Conservation (phyloP, 2,888 invertebrate species). For the Hoplodrina blanda region DNA sequence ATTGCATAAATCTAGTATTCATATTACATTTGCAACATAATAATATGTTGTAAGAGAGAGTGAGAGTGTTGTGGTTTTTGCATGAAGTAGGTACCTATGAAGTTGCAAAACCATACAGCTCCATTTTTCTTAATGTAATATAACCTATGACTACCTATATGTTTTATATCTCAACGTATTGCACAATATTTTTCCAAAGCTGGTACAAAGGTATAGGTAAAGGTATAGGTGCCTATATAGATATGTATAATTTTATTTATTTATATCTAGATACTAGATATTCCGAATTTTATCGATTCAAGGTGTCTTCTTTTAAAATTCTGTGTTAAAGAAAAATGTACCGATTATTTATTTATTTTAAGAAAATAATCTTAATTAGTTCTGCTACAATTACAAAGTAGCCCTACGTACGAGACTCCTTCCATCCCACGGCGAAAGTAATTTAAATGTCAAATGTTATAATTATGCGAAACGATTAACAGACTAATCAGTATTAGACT, state of each 20-base stretch:
- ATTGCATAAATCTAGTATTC: background rate
- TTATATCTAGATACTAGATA: background rate
- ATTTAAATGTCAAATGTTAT: background rate
- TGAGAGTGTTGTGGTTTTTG: background rate
- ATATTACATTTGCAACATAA: conserved; percentile 6
- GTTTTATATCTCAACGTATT: conserved; percentile 33
- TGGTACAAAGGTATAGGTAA: no score
- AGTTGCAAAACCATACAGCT: conserved; percentile 13
- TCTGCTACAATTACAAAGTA: no score
- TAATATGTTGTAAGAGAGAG: background rate
- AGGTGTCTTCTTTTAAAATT: no score
- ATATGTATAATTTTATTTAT: no score
- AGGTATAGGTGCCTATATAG: background rate
- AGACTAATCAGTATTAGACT: background rate
- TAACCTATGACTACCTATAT: background rate
- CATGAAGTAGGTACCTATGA: conserved; percentile 6
- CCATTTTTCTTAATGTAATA: conserved; percentile 8
- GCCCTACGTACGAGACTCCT: background rate
- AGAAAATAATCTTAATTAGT: no score
- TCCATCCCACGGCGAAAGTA: background rate
- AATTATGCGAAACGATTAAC: background rate
- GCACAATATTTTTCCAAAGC: conserved; percentile 36
- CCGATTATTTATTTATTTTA: background rate
- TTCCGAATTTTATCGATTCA: background rate
- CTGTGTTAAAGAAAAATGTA: background rate